Evolutionary conservation across 2,888 invertebrate genomes (phyloP), one percentile per base, ranked within the genome.

Genomic region (Coelinius sp.): DNA sequence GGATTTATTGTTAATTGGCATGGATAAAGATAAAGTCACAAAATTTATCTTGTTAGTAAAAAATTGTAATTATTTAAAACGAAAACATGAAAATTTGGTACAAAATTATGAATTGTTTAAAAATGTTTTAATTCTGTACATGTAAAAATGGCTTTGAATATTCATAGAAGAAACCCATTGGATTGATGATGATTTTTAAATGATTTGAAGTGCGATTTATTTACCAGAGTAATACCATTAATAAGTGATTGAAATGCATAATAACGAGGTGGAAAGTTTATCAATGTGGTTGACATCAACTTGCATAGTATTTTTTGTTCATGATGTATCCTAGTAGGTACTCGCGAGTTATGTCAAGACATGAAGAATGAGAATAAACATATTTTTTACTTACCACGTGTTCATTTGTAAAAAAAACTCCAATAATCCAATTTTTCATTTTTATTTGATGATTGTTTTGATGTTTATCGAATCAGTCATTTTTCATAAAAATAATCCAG

Each of bases 211-310:
- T 14, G 35, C 31, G 20, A 31, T 59, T 59, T 31, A 35, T 59
- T 59, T 14, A 31, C 17, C 31, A 8, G 12, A 59, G n/a, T 53
- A 75, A 72, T 73, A 64, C 73, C 53, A 70, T 38, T 53, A 73
- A 76, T 73, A 72, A 71, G 75, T 76, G 73, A 73, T 70, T 72
- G 67, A 70, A 72, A 67, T 66, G 41, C 49, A 62, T 25, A 46
- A 44, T 66, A 44, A 68, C 22, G 14, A 62, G 12, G 17, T 10
- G 59, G 17, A 17, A 59, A 31, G 25, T 24, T 20, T 59, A 59
- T 59, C 22, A 49, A 66, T 66, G 66, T 66, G 49, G 52, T 46
- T 66, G 38, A 67, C 12, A 64, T 24, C 27, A 27, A 44, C 22
- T 53, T 22, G 24, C 52, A 53, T 52, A 52, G 35, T 66, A n/a